A percentile compares a stretch with the other conserved stretches of the same genome.
Evolutionary conservation across 1,140 invertebrate species (phyloP).

Genomic region (Conus ventricosus): DNA sequence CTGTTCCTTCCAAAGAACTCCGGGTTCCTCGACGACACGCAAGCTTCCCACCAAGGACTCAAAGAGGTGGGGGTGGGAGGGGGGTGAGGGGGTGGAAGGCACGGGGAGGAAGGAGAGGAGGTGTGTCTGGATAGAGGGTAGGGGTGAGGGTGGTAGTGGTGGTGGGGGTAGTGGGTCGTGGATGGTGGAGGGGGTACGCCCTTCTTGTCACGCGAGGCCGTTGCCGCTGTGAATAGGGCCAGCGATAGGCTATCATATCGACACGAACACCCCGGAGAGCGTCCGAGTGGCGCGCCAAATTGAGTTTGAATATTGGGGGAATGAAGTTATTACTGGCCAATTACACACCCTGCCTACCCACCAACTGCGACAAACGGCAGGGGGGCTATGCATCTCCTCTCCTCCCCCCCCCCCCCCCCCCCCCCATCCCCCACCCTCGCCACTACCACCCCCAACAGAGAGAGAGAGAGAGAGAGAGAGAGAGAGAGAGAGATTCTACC

Average conservation of each 20-base stretch:
- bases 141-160: neutral
- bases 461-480: slow-evolving; percentile 11
- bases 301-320: slow-evolving; percentile 40
- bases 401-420: neutral
- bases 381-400: neutral
- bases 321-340: slow-evolving; percentile 40
- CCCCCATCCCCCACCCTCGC: neutral
- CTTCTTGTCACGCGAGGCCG: slow-evolving; percentile 23
- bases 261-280: slow-evolving; percentile 22
- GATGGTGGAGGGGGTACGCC: neutral
- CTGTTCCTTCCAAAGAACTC: neutral
- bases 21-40: slow-evolving; percentile 15
- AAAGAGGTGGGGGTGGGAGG: neutral
- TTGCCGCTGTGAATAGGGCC: slow-evolving; percentile 14
- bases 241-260: slow-evolving; percentile 38
- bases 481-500: neutral
- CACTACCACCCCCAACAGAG: neutral
- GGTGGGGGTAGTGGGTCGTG: neutral
- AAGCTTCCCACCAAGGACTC: neutral
- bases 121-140: too few relatives aligned
- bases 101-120: neutral
- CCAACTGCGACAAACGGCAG: slow-evolving; percentile 20
- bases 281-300: slow-evolving; percentile 27
- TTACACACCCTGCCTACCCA: slow-evolving; percentile 26
- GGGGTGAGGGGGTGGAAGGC: neutral